These are phyloP conservation scores for Potamarius usumacintae DNA, from an alignment of 2,113 vertebrate species.

Conservation along the genomic window DNA sequence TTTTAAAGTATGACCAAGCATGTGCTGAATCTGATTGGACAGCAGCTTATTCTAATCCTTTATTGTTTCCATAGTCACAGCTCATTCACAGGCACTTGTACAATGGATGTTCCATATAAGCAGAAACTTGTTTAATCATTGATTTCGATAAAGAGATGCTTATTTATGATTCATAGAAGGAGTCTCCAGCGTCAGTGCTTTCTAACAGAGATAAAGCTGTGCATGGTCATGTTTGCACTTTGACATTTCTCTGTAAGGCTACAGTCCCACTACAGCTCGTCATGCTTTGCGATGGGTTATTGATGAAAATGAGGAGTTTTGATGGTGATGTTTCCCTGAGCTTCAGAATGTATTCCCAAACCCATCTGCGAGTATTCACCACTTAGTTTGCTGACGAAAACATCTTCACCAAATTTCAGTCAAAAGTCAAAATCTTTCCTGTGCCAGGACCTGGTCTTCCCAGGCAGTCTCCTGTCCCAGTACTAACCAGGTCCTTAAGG, in stretches of 20 bases:
- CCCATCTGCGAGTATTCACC: too few species aligned
- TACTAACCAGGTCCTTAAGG: too few species aligned
- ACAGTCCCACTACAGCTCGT: too few species aligned
- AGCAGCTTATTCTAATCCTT: background rate
- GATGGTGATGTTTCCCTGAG: too few species aligned
- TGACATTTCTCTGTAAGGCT: background rate
- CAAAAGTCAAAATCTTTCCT: too few species aligned
- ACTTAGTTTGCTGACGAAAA: too few species aligned
- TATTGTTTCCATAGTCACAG: background rate
- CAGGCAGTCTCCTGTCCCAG: too few species aligned
- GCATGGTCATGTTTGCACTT: background rate
- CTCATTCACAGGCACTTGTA: background rate
- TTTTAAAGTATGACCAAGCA: background rate
- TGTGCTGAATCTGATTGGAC: background rate
- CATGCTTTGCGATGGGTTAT: too few species aligned
- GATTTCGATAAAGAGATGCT: background rate
- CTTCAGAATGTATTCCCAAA: too few species aligned
- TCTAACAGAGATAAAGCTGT: background rate
- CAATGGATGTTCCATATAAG: background rate
- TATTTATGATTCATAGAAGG: background rate
- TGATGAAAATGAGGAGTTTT: too few species aligned
- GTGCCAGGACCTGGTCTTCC: too few species aligned
- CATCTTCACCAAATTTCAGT: too few species aligned
- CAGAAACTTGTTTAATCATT: background rate
- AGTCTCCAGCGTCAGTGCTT: background rate